phyloP scores from a whole-genome alignment of 2,113 vertebrate genomes.

The Oreochromis spilurus region DNA sequence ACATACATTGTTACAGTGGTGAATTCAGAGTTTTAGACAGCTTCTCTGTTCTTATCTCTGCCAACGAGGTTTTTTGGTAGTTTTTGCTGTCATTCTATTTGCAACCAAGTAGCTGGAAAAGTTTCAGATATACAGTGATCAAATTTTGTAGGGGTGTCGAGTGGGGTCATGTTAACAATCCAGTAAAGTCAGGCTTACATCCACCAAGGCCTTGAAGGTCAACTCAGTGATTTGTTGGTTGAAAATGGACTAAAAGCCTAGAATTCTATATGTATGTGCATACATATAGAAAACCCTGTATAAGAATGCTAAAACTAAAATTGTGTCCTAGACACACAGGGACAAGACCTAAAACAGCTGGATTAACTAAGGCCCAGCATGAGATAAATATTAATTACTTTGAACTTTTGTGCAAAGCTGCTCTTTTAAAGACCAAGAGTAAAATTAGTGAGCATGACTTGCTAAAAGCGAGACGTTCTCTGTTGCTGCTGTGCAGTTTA shows the following conservation, averaged over 20 bases:
- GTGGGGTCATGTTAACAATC: neutral
- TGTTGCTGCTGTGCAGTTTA: neutral
- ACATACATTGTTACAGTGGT: neutral
- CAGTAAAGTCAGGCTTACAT: neutral
- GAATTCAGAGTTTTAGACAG: neutral
- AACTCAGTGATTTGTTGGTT: neutral
- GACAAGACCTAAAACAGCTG: neutral
- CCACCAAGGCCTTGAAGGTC: neutral
- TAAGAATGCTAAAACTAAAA: neutral
- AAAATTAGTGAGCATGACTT: accelerated
- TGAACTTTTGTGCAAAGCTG: neutral
- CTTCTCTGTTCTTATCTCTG: neutral
- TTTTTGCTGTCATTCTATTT: neutral
- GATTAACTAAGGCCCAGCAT: neutral
- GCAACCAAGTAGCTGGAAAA: neutral
- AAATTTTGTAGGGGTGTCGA: neutral
- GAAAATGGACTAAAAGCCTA: neutral
- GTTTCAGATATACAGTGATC: neutral
- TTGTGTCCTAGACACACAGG: neutral
- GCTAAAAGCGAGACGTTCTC: neutral
- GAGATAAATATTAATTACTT: neutral
- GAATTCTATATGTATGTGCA: too few relatives aligned
- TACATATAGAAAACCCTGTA: neutral
- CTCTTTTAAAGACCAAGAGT: neutral
- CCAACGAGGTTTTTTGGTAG: neutral